Base-by-base conservation (phyloP, 2,797 vertebrate species). In the Tauraco hartlaubi region DNA sequence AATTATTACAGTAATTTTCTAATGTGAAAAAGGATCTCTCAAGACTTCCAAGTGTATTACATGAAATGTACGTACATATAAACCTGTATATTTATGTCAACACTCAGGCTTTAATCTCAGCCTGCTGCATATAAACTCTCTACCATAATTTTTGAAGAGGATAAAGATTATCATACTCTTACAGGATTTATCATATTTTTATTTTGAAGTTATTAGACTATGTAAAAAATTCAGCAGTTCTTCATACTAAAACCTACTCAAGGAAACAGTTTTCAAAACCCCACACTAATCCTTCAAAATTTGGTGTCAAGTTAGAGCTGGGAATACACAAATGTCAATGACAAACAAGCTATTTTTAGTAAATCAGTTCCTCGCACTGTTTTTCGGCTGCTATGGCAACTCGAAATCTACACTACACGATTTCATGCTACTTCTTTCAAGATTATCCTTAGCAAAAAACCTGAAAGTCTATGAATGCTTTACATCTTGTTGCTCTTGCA, bases 341-440 rank as follows among this genome's bases (percentile, higher is more conserved):
- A 85, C 56, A 96, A 94, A 93, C 92, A 91, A 80, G 75, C 76
- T 97, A 96, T 97, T 97, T 96, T 96, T 97, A 96, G 96, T 67
- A 93, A 91, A 71, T 74, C 74, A 79, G 61, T 44, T 88, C 85
- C 86, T 95, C 77, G 81, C 49, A 59, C 76, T 52, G 43, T 82
- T 95, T 93, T 91, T 67, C 76, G 90, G 96, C 93, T 97, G 88
- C 96, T 94, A 97, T 95, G 95, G 95, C 77, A 97, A 97, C 97
- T 69, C 82, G 85, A 93, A 96, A 92, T 87, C 95, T 93, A 92
- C 85, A 94, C 96, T 94, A 95, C 55, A 79, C 1, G 3, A 94
- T 93, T 97, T 94, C 73, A 93, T 49, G 69, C 85, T 91, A 80
- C 51, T 92, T 88, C 94, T 90, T 96, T 97, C 78, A 96, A 95